These are phyloP conservation scores for Gallinago media DNA, from an alignment of 2,113 vertebrate species.

Conservation along the genomic window DNA sequence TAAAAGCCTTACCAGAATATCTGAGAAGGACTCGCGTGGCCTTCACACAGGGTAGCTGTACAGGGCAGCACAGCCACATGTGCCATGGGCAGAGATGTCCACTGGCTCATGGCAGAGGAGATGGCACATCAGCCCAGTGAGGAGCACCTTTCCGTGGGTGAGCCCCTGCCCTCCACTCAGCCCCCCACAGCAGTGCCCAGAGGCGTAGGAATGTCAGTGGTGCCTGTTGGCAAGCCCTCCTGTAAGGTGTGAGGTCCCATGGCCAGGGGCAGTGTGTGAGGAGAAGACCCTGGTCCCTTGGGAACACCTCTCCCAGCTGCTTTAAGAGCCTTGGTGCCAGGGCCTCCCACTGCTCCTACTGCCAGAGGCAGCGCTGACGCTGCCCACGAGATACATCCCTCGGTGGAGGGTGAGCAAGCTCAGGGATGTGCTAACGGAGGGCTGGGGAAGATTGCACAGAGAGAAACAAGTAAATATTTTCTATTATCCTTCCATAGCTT, in stretches of 20 bases:
- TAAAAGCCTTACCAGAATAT: not conserved
- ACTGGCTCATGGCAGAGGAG: not conserved
- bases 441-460: not conserved
- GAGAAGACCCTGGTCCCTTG: not conserved
- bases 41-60: accelerated
- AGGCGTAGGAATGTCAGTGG: accelerated
- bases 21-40: not conserved
- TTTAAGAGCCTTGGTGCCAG: not conserved
- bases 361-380: accelerated
- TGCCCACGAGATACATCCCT: not conserved
- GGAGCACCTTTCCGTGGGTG: not conserved
- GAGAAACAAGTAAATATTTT: constrained; percentile 21
- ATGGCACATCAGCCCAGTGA: not conserved
- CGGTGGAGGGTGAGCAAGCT: accelerated
- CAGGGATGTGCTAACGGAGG: not conserved
- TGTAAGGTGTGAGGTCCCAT: not conserved
- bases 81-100: accelerated
- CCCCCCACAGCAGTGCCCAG: too few species aligned
- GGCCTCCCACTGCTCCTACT: not conserved
- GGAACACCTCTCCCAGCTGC: not conserved
- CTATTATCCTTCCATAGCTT: constrained; percentile 10
- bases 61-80: accelerated
- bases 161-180: not conserved
- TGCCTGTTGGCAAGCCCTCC: not conserved
- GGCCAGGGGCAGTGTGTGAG: accelerated